Base-by-base conservation (phyloP, 1,140 invertebrate genomes). In the Saccostrea glomerata region DNA sequence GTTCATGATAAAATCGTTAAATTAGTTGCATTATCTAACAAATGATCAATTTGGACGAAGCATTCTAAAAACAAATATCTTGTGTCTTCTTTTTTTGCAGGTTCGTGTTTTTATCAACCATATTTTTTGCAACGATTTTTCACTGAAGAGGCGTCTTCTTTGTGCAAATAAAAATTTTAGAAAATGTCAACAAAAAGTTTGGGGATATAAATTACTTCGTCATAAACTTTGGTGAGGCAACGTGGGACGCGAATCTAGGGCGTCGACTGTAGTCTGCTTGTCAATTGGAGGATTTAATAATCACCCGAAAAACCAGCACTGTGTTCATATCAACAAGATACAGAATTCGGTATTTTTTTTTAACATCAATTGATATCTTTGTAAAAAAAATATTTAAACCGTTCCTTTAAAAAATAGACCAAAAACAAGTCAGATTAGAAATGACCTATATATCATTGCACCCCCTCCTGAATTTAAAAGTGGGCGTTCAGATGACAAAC, bases 91-190 rank as follows among this genome's bases (percentile, higher is more conserved):
- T 36, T 36, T n/a, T 36, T 36, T 36, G 30, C 12, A 17, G 12
- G 58, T 60, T 60, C 12, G 58, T 60, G 58, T 60, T 60, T 60
- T 20, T 17, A 17, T 60, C 58, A 60, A 20, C 58, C 58, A 60
- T 25, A 23, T 73, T 30, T 73, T n/a, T 60, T 73, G 66, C 66
- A 73, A 23, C 25, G 25, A 23, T 73, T 23, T 20, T 60, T 60
- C 58, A 25, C 23, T 30, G 20, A 25, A 73, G 66, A 30, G 66
- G 66, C 25, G 12, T 13, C 66, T 23, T 73, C 23, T 23, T 36
- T 73, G 66, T 73, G 66, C 66, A 73, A 73, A 73, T 73, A 73
- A 73, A 73, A 30, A 73, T 73, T 73, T 73, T 6, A 23, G 13
- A 30, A 73, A 73, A 73, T 73, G 66, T 73, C n/a, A 73, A 73